Evolutionary conservation across 2,888 invertebrate species (phyloP), one percentile per base, ranked within the genome.

Genomic region (Euzetes globulus): DNA sequence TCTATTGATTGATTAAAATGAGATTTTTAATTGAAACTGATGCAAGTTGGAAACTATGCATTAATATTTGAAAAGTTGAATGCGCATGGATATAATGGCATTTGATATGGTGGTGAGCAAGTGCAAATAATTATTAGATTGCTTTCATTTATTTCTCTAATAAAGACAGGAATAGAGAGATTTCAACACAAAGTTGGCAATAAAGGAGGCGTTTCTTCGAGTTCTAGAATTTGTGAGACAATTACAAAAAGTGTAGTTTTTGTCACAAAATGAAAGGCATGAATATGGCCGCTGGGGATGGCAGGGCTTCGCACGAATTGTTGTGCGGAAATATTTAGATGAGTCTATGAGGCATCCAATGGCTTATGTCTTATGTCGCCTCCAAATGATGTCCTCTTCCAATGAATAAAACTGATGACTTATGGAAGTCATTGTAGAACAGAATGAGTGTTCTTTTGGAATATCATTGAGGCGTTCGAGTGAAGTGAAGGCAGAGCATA

Each of bases 301-400:
- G 13, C 41, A 33, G 22, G 22, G 58, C 58, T 58, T 33, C 33
- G 65, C 65, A 65, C 65, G 65, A 65, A 65, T 65, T 65, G 65
- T 41, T 65, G 19, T 65, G 65, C 65, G 65, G 65, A 65, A 65
- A 65, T 65, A 65, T 65, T 65, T 65, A 65, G 65, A 65, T 65
- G n/a, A 41, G 65, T n/a, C 65, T 41, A 1, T 41, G 7, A 41
- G 41, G 7, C 41, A 41, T 41, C 41, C 41, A 41, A 65, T 27
- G n/a, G 17, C n/a, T 29, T 19, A 41, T 19, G 17, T 27, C 29
- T 58, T 29, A 17, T 22, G 29, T 13, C 17, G n/a, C 33, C 37
- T 63, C 37, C 65, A 37, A 65, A 19, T 37, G 41, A 41, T 65
- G 65, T 65, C 65, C 41, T 65, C 65, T 65, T 65, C 65, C 41